Conservation (phyloP, 2,888 invertebrate species). For the Flabesymbios commensalis region DNA sequence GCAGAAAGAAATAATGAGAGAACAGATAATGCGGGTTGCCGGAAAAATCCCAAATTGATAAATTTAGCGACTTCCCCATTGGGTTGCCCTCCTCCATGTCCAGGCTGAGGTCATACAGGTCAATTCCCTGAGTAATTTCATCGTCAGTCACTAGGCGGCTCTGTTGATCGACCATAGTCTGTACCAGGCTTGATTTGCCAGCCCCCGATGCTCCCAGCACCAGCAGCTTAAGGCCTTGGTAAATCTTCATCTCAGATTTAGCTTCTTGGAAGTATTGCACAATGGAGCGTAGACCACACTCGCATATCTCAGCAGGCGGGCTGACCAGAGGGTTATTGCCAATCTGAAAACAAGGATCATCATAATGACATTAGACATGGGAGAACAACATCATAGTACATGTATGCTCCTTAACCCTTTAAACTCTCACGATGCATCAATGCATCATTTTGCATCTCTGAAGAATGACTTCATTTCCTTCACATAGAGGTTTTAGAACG, state of each 20-base stretch:
- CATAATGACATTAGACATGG: background rate
- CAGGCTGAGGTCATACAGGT: constrained; percentile 39
- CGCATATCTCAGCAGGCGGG: constrained; percentile 54
- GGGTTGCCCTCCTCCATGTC: constrained; percentile 38
- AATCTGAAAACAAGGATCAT: constrained; percentile 39
- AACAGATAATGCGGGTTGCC: constrained; percentile 51
- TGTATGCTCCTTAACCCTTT: too few species aligned
- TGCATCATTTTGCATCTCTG: too few species aligned
- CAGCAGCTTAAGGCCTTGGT: constrained; percentile 41
- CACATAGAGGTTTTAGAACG: too few species aligned
- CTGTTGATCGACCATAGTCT: constrained; percentile 55
- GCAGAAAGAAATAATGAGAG: constrained; percentile 51
- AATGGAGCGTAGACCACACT: constrained; percentile 52
- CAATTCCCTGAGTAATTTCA: constrained; percentile 48
- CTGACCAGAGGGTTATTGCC: constrained; percentile 51
- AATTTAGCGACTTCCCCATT: constrained; percentile 34
- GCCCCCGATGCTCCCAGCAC: constrained; percentile 29
- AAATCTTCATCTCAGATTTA: constrained; percentile 45
- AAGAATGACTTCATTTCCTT: too few species aligned
- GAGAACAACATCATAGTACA: too few species aligned
- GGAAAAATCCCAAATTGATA: constrained; percentile 48
- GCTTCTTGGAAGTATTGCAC: constrained; percentile 51
- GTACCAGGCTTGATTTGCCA: constrained; percentile 41
- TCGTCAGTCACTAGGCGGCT: constrained; percentile 47
- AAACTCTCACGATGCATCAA: too few species aligned